phyloP scores from a whole-genome alignment of 2,113 vertebrate genomes.

The Zingel zingel region DNA sequence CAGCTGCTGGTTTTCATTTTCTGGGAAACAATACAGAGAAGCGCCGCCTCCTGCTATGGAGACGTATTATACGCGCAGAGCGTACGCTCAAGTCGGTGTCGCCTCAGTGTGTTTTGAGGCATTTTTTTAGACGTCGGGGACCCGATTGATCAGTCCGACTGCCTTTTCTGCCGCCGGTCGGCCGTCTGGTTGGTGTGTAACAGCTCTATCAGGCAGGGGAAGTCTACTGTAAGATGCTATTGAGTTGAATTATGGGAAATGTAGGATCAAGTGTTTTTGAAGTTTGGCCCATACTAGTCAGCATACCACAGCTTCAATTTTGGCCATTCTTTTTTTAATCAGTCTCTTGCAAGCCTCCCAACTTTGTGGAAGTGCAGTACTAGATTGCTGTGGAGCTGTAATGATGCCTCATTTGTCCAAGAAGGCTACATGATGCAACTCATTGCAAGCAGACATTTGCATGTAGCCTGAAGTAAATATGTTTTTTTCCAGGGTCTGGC shows the following conservation, averaged over 20 bases:
- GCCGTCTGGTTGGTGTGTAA: too few relatives aligned
- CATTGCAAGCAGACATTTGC: constrained; percentile 37
- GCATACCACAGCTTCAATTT: background rate
- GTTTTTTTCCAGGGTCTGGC: background rate
- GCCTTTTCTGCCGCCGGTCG: too few relatives aligned
- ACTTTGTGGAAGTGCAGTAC: background rate
- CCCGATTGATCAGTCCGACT: too few relatives aligned
- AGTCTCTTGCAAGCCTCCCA: background rate
- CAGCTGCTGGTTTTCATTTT: too few relatives aligned
- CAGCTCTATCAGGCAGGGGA: too few relatives aligned
- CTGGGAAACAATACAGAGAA: too few relatives aligned
- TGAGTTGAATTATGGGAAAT: background rate
- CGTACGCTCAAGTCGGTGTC: too few relatives aligned
- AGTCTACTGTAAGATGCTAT: background rate
- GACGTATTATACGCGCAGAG: too few relatives aligned
- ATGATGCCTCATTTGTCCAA: background rate
- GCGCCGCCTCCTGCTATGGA: too few relatives aligned
- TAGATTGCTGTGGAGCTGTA: background rate
- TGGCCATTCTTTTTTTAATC: background rate
- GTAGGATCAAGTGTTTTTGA: background rate
- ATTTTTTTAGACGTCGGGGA: too few relatives aligned
- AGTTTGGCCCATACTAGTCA: background rate
- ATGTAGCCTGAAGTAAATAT: background rate
- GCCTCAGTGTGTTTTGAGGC: too few relatives aligned
- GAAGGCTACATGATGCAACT: constrained; percentile 37